Evolutionary conservation across 2,888 invertebrate species (phyloP).

Genomic region (Drosophila sordidula): DNA sequence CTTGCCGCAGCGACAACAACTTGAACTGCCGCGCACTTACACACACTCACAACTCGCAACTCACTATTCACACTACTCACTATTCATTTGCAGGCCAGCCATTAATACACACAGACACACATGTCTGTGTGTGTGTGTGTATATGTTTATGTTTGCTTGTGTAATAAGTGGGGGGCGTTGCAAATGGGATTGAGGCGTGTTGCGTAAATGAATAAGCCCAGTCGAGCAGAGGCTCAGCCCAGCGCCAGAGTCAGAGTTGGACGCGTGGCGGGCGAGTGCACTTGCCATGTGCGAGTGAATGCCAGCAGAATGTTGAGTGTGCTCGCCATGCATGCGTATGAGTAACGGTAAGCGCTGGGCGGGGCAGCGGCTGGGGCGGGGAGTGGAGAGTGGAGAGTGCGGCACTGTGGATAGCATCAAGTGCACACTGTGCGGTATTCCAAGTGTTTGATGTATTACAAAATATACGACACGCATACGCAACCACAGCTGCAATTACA

Average conservation of each 20-base stretch:
- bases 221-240: slow-evolving; percentile 48
- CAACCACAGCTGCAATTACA: slow-evolving; percentile 72
- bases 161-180: slow-evolving; percentile 70
- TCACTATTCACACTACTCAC: slow-evolving; percentile 60
- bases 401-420: slow-evolving; percentile 50
- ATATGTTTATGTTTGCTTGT: slow-evolving; percentile 43
- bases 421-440: slow-evolving; percentile 63
- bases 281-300: slow-evolving; percentile 53
- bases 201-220: slow-evolving; percentile 78
- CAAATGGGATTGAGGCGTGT: slow-evolving; percentile 53
- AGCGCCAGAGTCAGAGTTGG: slow-evolving; percentile 39
- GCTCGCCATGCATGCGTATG: slow-evolving; percentile 78
- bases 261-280: slow-evolving; percentile 69
- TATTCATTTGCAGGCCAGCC: slow-evolving; percentile 76
- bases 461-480: slow-evolving; percentile 57
- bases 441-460: slow-evolving; percentile 78
- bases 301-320: slow-evolving; percentile 69
- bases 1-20: slow-evolving; percentile 53
- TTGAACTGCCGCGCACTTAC: slow-evolving; percentile 44
- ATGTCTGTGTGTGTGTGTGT: too few relatives aligned
- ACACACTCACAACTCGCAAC: slow-evolving; percentile 13
- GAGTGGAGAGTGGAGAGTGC: slow-evolving; percentile 19
- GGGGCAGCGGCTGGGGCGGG: neutral
- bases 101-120: slow-evolving; percentile 20
- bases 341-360: slow-evolving; percentile 59